A percentile compares a stretch with the other conserved stretches of the same genome.
Conservation (phyloP, 37 sponge, comb jelly and placozoan species). For the Petrosia ficiformis region DNA sequence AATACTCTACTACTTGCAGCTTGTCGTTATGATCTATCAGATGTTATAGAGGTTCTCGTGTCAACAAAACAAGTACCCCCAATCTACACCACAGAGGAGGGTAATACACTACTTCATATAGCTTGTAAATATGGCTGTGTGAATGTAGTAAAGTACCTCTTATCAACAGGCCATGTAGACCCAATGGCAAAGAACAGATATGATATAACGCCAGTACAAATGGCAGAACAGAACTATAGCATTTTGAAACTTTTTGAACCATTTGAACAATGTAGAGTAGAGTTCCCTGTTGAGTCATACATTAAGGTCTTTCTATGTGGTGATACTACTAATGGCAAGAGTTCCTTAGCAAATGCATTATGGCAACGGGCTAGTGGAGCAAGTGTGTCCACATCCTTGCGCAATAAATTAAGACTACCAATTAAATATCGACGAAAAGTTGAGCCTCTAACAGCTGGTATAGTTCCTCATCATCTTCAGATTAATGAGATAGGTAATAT, state of each 20-base stretch:
- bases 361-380: not conserved
- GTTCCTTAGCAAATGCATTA: not conserved
- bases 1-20: too few relatives aligned
- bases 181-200: too few relatives aligned
- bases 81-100: too few relatives aligned
- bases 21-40: too few relatives aligned
- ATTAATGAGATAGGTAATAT: slow-evolving; percentile 4
- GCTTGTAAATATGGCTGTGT: too few relatives aligned
- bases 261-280: not conserved
- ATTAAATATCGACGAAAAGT: not conserved
- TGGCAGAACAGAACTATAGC: too few relatives aligned
- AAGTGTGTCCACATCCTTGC: not conserved
- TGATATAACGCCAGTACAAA: too few relatives aligned
- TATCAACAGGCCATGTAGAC: too few relatives aligned
- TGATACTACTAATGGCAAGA: slow-evolving; percentile 7
- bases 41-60: too few relatives aligned
- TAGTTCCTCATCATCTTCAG: not conserved
- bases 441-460: slow-evolving; percentile 11
- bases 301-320: slow-evolving; percentile 6
- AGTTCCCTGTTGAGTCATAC: not conserved
- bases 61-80: too few relatives aligned
- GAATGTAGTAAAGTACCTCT: too few relatives aligned
- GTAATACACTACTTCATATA: too few relatives aligned
- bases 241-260: not conserved
- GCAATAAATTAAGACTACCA: not conserved